Base-by-base conservation (phyloP, 2,113 vertebrate species). In the Lophius piscatorius region DNA sequence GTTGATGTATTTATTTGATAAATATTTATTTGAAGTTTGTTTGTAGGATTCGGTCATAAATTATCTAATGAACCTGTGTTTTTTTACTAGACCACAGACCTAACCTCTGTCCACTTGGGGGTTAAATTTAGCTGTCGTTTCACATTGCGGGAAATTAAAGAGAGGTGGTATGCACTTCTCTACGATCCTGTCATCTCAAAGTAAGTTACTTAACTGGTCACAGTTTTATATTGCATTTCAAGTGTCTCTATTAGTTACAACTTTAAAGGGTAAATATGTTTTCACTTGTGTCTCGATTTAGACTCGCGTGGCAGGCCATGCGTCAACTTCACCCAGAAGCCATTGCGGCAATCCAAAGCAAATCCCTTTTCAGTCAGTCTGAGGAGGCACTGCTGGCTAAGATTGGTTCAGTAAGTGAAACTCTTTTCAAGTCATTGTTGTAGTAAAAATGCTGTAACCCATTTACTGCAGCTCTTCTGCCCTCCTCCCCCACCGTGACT, bases 41-140 rank as follows among this genome's bases (percentile, higher is more conserved):
- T 12, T 55, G 28, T 55, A 12, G 14, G 6, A 5, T 11, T 39
- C 14, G 14, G 9, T 45, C 12, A 36, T 6, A n/a, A n/a, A n/a
- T 42, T 21, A 45, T 65, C 34, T 40, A 13, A 38, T 39, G 24
- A 14, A 14, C 20, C 1, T 46, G 13, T 12, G 0, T 84, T 50
- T 76, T 6, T 72, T 8, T 81, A 31, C 29, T 10, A 98, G 96
- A 98, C 96, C 38, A 97, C 95, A 22, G 96, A 98, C 70, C 85
- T 98, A 36, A 95, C 92, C 2, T 93, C 94, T 0, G 96, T 98
- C 56, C 95, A 98, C 74, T 68, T 98, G 84, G 96, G 96, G 0
- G 96, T 97, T 57, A 98, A 98, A 87, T 98, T 98, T 85, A 98
- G 96, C 89, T 98, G 95, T 78, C 94, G 95, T 22, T 98, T 98